phyloP scores from a whole-genome alignment of 2,888 invertebrate genomes.

The Clitarchus hookeri region DNA sequence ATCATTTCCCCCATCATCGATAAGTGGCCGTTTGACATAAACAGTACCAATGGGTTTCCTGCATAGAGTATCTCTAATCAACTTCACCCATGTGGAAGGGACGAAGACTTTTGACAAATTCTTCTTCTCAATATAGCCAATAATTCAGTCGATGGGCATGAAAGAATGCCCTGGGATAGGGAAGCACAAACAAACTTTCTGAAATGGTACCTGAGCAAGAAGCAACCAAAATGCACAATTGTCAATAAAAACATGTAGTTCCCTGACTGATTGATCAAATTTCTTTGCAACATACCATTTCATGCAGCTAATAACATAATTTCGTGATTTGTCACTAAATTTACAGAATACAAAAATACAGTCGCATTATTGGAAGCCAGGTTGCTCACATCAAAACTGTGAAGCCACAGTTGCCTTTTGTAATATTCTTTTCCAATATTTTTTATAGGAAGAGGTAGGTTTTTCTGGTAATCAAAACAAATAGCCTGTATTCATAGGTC shows the following conservation, averaged over 20 bases:
- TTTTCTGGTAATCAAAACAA: conserved; percentile 23
- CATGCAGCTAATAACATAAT: conserved; percentile 27
- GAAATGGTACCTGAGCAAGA: no score
- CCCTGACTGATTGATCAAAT: conserved; percentile 23
- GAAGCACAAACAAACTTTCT: no score
- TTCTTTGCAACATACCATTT: conserved; percentile 26
- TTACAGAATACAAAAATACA: conserved; percentile 19
- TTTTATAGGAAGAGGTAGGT: conserved; percentile 18
- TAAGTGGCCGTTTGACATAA: no score
- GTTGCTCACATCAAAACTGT: conserved; percentile 25
- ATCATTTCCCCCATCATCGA: conserved; percentile 20
- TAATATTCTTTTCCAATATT: conserved; percentile 26
- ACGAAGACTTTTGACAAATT: no score
- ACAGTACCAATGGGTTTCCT: no score
- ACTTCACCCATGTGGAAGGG: no score
- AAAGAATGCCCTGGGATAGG: no score
- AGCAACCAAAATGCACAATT: conserved; percentile 10
- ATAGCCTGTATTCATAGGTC: conserved; percentile 15
- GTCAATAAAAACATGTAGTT: conserved; percentile 21
- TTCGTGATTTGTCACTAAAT: conserved; percentile 25
- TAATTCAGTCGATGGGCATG: no score
- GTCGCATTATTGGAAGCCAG: conserved; percentile 25
- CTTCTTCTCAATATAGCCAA: no score
- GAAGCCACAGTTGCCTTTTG: conserved; percentile 22
- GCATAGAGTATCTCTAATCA: no score